phyloP scores from a whole-genome alignment of 2,888 invertebrate genomes.

The Mactromeris polynyma region DNA sequence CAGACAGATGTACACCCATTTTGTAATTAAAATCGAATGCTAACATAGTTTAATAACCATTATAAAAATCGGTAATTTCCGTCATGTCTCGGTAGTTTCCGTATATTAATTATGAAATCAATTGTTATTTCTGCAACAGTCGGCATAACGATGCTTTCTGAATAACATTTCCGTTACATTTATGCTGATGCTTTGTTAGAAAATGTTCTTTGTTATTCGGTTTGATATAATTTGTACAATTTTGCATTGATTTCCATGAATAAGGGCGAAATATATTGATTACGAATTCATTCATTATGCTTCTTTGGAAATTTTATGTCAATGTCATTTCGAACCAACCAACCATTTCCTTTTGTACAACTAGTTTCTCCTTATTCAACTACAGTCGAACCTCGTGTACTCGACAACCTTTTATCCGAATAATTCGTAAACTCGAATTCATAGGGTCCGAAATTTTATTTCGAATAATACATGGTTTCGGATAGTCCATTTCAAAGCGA shows the following conservation, averaged over 20 bases:
- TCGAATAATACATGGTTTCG: too few relatives aligned
- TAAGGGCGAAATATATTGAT: background rate
- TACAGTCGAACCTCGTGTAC: too few relatives aligned
- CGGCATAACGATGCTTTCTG: background rate
- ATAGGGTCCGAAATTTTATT: too few relatives aligned
- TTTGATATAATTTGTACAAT: background rate
- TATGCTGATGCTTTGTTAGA: background rate
- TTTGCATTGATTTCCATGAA: background rate
- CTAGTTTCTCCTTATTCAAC: too few relatives aligned
- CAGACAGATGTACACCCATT: too few relatives aligned
- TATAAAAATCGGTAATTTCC: background rate
- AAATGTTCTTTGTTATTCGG: background rate
- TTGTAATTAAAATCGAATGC: too few relatives aligned
- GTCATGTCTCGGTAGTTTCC: background rate
- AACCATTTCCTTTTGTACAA: background rate
- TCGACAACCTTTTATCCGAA: too few relatives aligned
- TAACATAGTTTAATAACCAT: background rate
- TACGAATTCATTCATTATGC: background rate
- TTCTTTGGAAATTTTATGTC: background rate
- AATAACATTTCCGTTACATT: constrained; percentile 10
- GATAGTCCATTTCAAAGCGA: too few relatives aligned
- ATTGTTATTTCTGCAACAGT: background rate
- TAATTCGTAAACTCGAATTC: too few relatives aligned
- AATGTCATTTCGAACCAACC: background rate
- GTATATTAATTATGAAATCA: background rate